phyloP scores from a whole-genome alignment of 1,140 invertebrate species.

The Drosophila micromelanica region DNA sequence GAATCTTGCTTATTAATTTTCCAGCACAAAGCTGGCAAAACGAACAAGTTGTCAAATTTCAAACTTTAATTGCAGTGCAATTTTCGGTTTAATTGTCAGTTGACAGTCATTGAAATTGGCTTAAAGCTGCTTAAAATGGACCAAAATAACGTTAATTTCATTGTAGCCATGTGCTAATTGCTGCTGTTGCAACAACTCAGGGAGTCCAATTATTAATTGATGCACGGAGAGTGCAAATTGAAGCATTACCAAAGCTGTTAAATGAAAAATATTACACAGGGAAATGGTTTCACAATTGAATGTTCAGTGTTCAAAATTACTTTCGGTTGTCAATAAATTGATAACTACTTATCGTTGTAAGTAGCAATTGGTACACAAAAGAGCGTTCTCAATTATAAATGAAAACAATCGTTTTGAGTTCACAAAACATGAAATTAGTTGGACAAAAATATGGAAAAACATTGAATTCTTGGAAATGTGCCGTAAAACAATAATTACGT shows the following conservation, averaged over 20 bases:
- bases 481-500: no score
- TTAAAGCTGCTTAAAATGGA: background rate
- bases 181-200: background rate
- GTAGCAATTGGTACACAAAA: background rate
- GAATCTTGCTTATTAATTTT: slow-evolving; percentile 14
- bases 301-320: background rate
- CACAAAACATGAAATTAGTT: no score
- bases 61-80: background rate
- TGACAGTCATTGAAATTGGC: background rate
- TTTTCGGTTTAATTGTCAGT: slow-evolving; percentile 7
- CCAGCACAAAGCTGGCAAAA: slow-evolving; percentile 8
- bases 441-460: no score
- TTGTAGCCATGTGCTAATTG: background rate
- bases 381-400: no score
- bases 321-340: slow-evolving; percentile 5
- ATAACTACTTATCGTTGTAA: background rate
- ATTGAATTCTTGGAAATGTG: no score
- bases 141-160: background rate
- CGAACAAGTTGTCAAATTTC: slow-evolving; percentile 1
- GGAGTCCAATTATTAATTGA: slow-evolving; percentile 19
- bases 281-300: slow-evolving; percentile 1
- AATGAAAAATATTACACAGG: no score
- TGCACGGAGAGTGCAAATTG: background rate
- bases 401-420: no score
- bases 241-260: background rate